phyloP scores from a whole-genome alignment of 2,113 vertebrate species.

The Echinops telfairi region DNA sequence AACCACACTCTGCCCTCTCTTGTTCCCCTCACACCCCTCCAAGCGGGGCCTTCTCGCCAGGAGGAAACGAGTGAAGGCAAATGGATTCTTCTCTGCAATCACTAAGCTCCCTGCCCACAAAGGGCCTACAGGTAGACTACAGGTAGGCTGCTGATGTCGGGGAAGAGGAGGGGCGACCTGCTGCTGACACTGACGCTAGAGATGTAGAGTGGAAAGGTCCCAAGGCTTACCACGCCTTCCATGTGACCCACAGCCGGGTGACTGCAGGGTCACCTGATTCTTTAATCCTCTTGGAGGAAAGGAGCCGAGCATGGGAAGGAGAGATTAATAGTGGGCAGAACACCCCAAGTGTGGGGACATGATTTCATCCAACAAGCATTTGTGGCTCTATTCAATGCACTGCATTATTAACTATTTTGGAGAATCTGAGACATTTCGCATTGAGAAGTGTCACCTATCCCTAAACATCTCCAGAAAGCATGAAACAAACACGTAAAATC shows the following conservation, averaged over 20 bases:
- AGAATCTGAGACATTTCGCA: too few relatives aligned
- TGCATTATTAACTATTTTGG: too few relatives aligned
- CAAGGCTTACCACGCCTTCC: neutral
- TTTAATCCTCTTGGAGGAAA: conserved; percentile 30
- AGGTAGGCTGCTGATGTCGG: neutral
- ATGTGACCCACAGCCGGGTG: neutral
- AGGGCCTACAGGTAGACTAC: neutral
- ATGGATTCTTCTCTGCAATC: neutral
- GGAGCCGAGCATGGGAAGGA: neutral
- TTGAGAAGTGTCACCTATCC: too few relatives aligned
- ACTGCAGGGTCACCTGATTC: neutral
- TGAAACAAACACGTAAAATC: too few relatives aligned
- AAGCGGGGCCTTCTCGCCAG: neutral
- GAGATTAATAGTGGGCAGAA: neutral
- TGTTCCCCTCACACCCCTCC: neutral
- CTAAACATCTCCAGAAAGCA: too few relatives aligned
- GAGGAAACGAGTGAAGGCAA: neutral
- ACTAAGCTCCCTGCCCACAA: neutral
- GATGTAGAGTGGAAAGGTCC: neutral
- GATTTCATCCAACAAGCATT: too few relatives aligned
- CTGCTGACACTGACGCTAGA: neutral
- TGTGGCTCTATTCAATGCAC: too few relatives aligned
- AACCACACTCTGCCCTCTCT: neutral
- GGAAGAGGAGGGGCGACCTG: neutral
- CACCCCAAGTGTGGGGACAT: neutral